Percentiles rank a stretch among this genome's conserved stretches.
Evolutionary conservation across 2,888 invertebrate genomes (phyloP).

Genomic region (Amaurobius ferox): DNA sequence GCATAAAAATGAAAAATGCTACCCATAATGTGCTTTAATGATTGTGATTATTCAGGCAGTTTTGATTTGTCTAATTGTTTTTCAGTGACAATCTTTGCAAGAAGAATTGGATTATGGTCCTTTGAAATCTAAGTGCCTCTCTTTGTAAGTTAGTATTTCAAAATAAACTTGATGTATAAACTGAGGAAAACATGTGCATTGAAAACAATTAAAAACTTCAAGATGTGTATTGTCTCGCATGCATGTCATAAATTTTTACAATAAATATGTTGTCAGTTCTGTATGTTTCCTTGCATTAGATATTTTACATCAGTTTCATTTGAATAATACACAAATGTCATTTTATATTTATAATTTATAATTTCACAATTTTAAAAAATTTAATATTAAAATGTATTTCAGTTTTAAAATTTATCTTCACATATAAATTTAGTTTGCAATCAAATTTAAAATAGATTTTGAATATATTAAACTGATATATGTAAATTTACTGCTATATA

Average conservation of each 20-base stretch:
- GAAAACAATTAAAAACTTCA: not conserved
- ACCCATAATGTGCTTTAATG: too few relatives aligned
- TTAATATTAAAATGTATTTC: too few relatives aligned
- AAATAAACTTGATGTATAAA: not conserved
- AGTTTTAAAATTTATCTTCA: too few relatives aligned
- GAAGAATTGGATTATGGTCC: not conserved
- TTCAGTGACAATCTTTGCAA: slow-evolving; percentile 1
- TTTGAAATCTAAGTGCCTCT: slow-evolving; percentile 2
- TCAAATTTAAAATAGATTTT: too few relatives aligned
- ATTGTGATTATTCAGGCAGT: not conserved
- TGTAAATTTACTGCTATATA: too few relatives aligned
- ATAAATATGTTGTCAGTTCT: slow-evolving; percentile 2
- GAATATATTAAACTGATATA: too few relatives aligned
- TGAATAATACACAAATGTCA: too few relatives aligned
- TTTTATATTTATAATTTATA: too few relatives aligned
- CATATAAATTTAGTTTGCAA: too few relatives aligned
- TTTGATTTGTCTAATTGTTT: slow-evolving; percentile 5
- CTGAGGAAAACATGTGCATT: not conserved
- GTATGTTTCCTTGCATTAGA: not conserved
- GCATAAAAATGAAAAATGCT: too few relatives aligned
- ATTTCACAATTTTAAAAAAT: too few relatives aligned
- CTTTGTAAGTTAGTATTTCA: not conserved
- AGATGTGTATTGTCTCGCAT: not conserved
- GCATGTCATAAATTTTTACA: not conserved
- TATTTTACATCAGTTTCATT: too few relatives aligned